These are phyloP conservation scores for Ondatra zibethicus DNA, from an alignment of 2,113 vertebrate genomes.

Conservation along the genomic window DNA sequence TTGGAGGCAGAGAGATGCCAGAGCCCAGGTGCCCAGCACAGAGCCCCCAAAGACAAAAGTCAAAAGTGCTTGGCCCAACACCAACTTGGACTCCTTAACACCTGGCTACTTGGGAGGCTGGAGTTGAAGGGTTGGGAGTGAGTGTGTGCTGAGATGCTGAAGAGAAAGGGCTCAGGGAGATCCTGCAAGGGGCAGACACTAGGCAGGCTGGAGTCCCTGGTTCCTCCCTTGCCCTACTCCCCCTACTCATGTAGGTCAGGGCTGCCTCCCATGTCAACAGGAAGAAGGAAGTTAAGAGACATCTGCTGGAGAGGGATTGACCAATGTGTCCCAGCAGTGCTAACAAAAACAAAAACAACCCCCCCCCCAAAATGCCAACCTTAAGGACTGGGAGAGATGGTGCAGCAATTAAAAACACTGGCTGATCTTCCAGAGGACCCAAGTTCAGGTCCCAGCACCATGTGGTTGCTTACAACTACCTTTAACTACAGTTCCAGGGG, in stretches of 20 bases:
- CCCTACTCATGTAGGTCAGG: neutral
- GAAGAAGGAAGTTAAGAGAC: neutral
- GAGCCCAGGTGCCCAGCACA: neutral
- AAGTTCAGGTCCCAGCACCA: neutral
- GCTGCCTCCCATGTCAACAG: neutral
- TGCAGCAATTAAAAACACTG: neutral
- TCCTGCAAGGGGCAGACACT: neutral
- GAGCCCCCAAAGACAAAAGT: neutral
- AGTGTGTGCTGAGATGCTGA: neutral
- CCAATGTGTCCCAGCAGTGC: neutral
- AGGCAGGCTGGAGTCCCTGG: neutral
- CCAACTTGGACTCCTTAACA: neutral
- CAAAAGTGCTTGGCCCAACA: neutral
- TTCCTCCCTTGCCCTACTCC: neutral
- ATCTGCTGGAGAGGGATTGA: neutral
- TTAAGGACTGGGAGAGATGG: neutral
- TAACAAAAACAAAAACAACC: neutral
- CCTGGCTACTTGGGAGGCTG: neutral
- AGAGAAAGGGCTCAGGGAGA: neutral
- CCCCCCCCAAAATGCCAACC: neutral
- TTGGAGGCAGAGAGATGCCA: constrained; percentile 29
- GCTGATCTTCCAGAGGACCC: neutral
- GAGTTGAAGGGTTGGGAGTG: neutral
- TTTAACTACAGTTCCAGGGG: neutral
- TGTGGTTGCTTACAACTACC: neutral